Conservation (phyloP, 2,797 vertebrate species). For the Coregonus sp. region DNA sequence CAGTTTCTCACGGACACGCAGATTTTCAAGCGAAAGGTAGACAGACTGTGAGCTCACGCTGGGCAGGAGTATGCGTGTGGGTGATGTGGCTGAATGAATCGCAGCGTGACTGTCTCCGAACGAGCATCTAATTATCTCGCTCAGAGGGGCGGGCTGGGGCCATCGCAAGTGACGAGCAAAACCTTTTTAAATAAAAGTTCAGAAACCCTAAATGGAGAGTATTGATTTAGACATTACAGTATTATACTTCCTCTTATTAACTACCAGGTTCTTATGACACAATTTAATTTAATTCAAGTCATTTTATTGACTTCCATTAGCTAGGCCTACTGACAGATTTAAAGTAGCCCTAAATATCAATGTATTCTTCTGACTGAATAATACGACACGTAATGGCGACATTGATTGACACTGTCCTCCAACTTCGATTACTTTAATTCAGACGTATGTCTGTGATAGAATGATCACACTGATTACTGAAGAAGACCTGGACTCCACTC, state of each 20-base stretch:
- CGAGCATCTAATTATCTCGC: constrained; percentile 58
- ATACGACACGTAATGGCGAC: neutral
- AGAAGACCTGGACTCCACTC: constrained; percentile 63
- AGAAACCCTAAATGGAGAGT: neutral
- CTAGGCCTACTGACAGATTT: too few relatives aligned
- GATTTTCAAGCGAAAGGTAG: constrained; percentile 3
- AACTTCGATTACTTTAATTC: constrained; percentile 3
- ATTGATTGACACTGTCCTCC: neutral
- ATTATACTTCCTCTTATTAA: neutral
- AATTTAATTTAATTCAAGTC: neutral
- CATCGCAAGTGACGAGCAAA: neutral
- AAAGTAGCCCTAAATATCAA: neutral
- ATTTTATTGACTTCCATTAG: too few relatives aligned
- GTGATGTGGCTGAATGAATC: constrained; percentile 56
- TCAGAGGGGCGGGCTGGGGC: constrained; percentile 67
- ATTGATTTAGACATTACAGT: neutral
- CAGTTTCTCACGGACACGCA: constrained; percentile 12
- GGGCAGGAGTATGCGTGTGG: constrained; percentile 39
- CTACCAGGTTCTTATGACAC: neutral
- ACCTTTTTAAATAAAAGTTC: neutral
- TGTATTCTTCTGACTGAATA: neutral
- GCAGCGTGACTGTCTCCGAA: constrained; percentile 57
- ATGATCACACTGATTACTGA: constrained; percentile 55
- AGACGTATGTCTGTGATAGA: constrained; percentile 50
- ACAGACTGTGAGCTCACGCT: constrained; percentile 14